Base-by-base conservation (phyloP, 1,140 invertebrate genomes). In the Cyrtorhinus lividipennis region DNA sequence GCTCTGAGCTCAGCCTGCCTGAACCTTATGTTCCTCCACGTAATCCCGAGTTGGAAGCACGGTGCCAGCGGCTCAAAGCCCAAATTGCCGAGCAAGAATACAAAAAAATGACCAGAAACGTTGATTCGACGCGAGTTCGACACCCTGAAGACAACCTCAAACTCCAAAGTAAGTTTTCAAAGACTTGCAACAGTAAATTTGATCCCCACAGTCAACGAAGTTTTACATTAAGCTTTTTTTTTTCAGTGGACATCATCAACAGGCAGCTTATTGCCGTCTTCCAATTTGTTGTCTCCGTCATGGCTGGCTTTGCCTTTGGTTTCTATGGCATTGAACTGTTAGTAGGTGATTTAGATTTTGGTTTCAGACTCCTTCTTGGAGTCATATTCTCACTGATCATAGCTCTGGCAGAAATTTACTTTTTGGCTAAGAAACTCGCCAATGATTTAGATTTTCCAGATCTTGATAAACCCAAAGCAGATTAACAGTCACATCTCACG, bases 361-460 rank as follows among this genome's bases (percentile, higher is more conserved):
- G 88, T 24, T 87, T 90, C 66, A 78, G 87, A 66, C 76, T 92
- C 12, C 72, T 92, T 2, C 73, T 91, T 20, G 89, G 88, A 38
- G 85, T 92, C 57, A 88, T 90, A 71, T 85, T 82, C 71, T 84
- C 86, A 0, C 73, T 92, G 22, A 80, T 87, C 18, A 84, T 92
- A 63, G 88, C 86, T 1, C 71, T 91, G 25, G 90, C 89, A 8
- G 90, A 93, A 79, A 85, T 92, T 69, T 92, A 92, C 73, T 92
- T 92, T 72, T 74, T 93, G 48, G 86, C 86, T 10, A 86, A 88
- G 69, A 88, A 87, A 72, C 71, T 90, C 2, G 87, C 83, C 71
- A 86, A 90, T 74, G 71, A 77, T 59, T 64, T 56, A 44, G 65
- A 62, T 24, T 61, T 64, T 26, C 22, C 60, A 10, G 60, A 60